These are phyloP conservation scores for Epinephelus malabaricus DNA, from an alignment of 2,797 vertebrate species.

Conservation along the genomic window DNA sequence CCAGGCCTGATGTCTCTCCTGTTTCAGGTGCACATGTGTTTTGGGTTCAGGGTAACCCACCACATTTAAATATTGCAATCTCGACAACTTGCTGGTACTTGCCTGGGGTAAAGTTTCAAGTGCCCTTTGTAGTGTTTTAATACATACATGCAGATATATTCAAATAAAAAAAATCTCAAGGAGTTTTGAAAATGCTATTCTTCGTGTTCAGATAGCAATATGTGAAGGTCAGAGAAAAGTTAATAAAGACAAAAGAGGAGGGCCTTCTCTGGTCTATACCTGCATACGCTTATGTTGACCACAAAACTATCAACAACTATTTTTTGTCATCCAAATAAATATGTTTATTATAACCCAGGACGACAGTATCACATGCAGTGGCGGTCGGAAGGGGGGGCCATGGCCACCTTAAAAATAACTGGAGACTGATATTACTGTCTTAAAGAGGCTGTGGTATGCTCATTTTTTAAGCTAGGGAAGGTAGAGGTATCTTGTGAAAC, in stretches of 20 bases:
- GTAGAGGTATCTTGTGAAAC: too few relatives aligned
- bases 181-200: neutral
- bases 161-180: neutral
- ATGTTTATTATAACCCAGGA: neutral
- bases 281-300: neutral
- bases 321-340: neutral
- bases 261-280: neutral
- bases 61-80: slow-evolving; percentile 59
- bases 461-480: too few relatives aligned
- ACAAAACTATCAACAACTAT: neutral
- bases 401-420: too few relatives aligned
- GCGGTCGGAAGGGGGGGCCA: too few relatives aligned
- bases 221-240: neutral
- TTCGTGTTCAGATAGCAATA: neutral
- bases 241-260: neutral
- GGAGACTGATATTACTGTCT: too few relatives aligned
- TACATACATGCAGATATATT: neutral
- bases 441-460: too few relatives aligned
- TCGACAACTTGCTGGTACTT: slow-evolving; percentile 18
- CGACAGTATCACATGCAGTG: too few relatives aligned
- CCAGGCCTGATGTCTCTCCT: slow-evolving; percentile 43
- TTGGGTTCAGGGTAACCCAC: slow-evolving; percentile 38
- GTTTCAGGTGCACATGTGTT: slow-evolving; percentile 74
- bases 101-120: slow-evolving; percentile 19
- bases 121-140: slow-evolving; percentile 24